These are phyloP conservation scores for Ichneumon xanthorius DNA, from an alignment of 2,888 invertebrate species.

Conservation along the genomic window DNA sequence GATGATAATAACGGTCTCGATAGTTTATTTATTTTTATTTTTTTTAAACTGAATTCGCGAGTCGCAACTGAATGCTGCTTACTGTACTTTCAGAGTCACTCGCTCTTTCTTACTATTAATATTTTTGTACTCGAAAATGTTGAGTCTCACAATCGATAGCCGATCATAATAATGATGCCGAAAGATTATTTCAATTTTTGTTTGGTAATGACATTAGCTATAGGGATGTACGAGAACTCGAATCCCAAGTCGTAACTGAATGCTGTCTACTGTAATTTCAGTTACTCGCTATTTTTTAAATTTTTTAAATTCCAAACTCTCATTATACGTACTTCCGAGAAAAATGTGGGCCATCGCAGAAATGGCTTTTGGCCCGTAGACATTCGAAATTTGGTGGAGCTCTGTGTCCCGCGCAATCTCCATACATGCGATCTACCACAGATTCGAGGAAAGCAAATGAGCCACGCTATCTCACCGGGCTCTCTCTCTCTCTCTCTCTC, in stretches of 20 bases:
- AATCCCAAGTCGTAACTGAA: conserved; percentile 50
- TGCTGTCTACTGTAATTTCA: conserved; percentile 46
- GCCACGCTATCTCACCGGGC: conserved; percentile 34
- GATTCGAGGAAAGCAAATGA: conserved; percentile 64
- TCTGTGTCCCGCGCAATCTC: conserved; percentile 65
- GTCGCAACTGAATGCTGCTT: conserved; percentile 42
- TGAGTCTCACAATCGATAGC: neutral
- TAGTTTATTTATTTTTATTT: neutral
- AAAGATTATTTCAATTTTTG: conserved; percentile 3
- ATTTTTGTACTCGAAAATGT: neutral
- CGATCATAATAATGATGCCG: neutral
- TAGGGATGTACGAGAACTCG: conserved; percentile 62
- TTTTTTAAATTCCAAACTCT: conserved; percentile 48
- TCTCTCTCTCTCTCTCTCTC: conserved; percentile 19
- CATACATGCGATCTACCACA: conserved; percentile 67
- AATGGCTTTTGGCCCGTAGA: conserved; percentile 65
- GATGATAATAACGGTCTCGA: neutral
- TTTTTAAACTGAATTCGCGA: conserved; percentile 54
- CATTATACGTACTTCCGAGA: conserved; percentile 65
- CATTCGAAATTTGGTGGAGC: conserved; percentile 64
- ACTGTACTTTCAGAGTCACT: conserved; percentile 45
- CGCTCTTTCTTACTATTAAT: conserved; percentile 26
- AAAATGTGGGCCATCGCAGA: conserved; percentile 65
- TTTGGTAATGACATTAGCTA: conserved; percentile 27
- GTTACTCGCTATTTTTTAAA: conserved; percentile 44